A percentile compares a stretch with the other conserved stretches of the same genome.
These are phyloP conservation scores for Arvicanthis niloticus DNA, from an alignment of 2,113 vertebrate species.

Conservation along the genomic window DNA sequence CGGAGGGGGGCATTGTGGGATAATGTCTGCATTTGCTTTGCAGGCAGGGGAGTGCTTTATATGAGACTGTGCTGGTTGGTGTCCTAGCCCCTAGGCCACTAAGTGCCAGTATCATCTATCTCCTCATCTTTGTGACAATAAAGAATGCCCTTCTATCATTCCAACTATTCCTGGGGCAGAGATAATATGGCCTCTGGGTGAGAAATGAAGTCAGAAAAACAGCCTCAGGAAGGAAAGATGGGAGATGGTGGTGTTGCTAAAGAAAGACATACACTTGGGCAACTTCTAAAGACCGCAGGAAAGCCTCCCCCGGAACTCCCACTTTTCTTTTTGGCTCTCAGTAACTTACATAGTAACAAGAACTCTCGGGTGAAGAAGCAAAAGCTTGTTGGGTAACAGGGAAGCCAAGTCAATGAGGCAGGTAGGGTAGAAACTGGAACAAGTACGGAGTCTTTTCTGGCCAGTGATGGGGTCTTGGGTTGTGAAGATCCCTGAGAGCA, in stretches of 20 bases:
- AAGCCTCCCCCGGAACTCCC: background rate
- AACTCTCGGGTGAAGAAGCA: background rate
- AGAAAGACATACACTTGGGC: background rate
- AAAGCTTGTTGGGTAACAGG: background rate
- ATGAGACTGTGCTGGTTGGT: background rate
- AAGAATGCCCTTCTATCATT: background rate
- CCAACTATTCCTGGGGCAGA: background rate
- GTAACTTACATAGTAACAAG: background rate
- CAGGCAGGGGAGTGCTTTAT: background rate
- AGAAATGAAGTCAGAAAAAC: background rate
- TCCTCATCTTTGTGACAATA: background rate
- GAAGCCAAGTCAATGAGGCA: background rate
- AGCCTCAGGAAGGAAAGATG: background rate
- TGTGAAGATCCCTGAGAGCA: background rate
- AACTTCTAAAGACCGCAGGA: background rate
- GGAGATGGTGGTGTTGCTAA: background rate
- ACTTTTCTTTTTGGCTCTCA: background rate
- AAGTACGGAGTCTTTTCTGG: background rate
- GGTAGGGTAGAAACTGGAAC: background rate
- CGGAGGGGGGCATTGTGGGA: background rate
- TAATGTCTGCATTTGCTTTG: background rate
- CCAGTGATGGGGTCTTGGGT: background rate
- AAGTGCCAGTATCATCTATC: background rate
- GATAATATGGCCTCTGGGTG: background rate
- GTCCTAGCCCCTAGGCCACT: background rate